phyloP scores from a whole-genome alignment of 1,140 invertebrate species.

The Drosophila auraria region DNA sequence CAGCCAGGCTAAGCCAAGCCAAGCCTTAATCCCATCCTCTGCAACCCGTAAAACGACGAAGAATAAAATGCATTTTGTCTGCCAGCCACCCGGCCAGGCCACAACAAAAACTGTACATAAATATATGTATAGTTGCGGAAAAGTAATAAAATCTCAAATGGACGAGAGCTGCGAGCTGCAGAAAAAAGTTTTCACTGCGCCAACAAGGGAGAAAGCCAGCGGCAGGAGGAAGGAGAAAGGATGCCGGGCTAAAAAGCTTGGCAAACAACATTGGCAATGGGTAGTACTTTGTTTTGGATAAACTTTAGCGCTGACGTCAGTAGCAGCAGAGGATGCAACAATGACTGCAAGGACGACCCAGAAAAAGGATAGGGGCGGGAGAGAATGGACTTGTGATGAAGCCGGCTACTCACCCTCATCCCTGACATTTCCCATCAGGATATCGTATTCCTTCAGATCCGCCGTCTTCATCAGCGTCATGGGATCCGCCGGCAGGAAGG shows the following conservation, averaged over 20 bases:
- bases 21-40: constrained; percentile 22
- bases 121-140: constrained; percentile 45
- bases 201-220: background rate
- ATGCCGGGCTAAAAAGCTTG: constrained; percentile 31
- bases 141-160: constrained; percentile 81
- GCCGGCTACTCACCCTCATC: constrained; percentile 91
- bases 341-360: constrained; percentile 39
- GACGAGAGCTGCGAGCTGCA: constrained; percentile 65
- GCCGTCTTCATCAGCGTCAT: constrained; percentile 92
- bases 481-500: constrained; percentile 93
- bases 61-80: constrained; percentile 71
- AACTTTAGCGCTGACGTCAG: constrained; percentile 58
- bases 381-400: constrained; percentile 13
- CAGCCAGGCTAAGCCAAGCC: constrained; percentile 40
- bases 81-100: constrained; percentile 28
- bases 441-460: constrained; percentile 93
- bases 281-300: constrained; percentile 58
- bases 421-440: constrained; percentile 94
- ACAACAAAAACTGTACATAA: constrained; percentile 46
- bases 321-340: constrained; percentile 33
- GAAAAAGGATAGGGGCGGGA: constrained; percentile 12
- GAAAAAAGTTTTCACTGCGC: constrained; percentile 54
- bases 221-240: background rate
- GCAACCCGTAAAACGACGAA: constrained; percentile 43
- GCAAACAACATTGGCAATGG: constrained; percentile 63